Base-by-base conservation (phyloP, 1,140 invertebrate genomes). In the Psilanteris sp. region DNA sequence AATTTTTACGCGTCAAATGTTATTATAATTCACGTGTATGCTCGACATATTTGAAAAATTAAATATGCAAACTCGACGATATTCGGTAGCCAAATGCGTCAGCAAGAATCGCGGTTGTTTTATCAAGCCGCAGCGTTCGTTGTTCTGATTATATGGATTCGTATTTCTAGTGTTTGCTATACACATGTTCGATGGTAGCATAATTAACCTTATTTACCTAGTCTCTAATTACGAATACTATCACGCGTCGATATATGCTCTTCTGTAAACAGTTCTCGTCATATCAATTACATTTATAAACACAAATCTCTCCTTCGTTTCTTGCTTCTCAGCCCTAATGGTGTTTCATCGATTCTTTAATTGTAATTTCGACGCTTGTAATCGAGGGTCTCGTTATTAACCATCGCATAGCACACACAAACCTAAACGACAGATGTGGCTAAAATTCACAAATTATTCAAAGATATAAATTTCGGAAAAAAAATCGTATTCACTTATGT, bases 161-260 rank as follows among this genome's bases (percentile, higher is more conserved):
- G 61, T 78, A 81, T 70, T 79, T 68, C 71, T 75, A 39, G 14
- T 74, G 64, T 78, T 79, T 80, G 59, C 73, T 66, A 41, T 36
- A 39, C 43, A 73, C 66, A 71, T 55, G 64, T 74, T 66, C 64
- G 48, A 26, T 32, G 43, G 43, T 52, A 67, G 80, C 57, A 83
- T 82, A 85, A 86, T 86, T 86, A 85, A 79, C 79, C 83, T 81
- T 85, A 81, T 86, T 87, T 85, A 80, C 77, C 71, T 77, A 83
- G 79, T 80, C 75, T 77, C 79, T 87, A 79, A 86, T 86, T 86
- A 84, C 73, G 73, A 68, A 70, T 61, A 59, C 37, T 16, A 74
- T 74, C 71, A 61, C 61, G 54, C 61, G 7, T 37, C 61, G 52
- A 66, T 73, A 55, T 52, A 59, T 59, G 52, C 41, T 73, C 68